Evolutionary conservation across 2,888 invertebrate genomes (phyloP).

Genomic region (Eupithecia pulchellata): DNA sequence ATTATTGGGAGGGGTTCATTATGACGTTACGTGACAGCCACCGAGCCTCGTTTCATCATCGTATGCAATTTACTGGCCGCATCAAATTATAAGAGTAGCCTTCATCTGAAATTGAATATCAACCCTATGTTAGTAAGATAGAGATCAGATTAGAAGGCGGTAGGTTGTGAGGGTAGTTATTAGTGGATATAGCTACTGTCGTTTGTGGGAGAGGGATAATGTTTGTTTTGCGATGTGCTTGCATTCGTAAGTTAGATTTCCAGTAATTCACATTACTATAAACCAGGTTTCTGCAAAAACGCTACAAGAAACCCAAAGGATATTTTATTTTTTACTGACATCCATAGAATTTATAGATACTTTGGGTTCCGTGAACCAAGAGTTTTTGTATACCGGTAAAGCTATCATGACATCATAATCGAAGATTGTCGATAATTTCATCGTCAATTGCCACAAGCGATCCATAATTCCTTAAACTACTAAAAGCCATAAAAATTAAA

Average conservation of each 20-base stretch:
- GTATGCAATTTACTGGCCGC: constrained; percentile 66
- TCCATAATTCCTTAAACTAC: constrained; percentile 35
- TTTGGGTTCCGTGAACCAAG: neutral
- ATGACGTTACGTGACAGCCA: constrained; percentile 76
- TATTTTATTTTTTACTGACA: too few species aligned
- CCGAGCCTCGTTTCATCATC: constrained; percentile 60
- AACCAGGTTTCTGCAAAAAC: neutral
- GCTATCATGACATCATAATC: constrained; percentile 5
- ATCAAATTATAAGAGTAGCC: constrained; percentile 61
- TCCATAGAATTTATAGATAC: too few species aligned
- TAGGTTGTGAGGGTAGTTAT: constrained; percentile 38
- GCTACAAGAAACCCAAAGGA: too few species aligned
- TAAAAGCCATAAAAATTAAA: constrained; percentile 56
- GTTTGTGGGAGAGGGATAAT: constrained; percentile 35
- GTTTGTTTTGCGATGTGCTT: constrained; percentile 8
- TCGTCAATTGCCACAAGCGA: constrained; percentile 36
- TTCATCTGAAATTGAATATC: constrained; percentile 31
- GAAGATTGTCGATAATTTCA: constrained; percentile 18
- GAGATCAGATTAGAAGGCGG: constrained; percentile 40
- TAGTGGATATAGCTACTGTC: constrained; percentile 50
- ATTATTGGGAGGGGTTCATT: constrained; percentile 77
- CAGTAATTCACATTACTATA: neutral
- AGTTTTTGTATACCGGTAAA: neutral
- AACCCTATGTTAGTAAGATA: constrained; percentile 44
- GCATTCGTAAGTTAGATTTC: constrained; percentile 2